These are phyloP conservation scores for Rhinella marina DNA, from an alignment of 2,797 vertebrate species.

Conservation along the genomic window DNA sequence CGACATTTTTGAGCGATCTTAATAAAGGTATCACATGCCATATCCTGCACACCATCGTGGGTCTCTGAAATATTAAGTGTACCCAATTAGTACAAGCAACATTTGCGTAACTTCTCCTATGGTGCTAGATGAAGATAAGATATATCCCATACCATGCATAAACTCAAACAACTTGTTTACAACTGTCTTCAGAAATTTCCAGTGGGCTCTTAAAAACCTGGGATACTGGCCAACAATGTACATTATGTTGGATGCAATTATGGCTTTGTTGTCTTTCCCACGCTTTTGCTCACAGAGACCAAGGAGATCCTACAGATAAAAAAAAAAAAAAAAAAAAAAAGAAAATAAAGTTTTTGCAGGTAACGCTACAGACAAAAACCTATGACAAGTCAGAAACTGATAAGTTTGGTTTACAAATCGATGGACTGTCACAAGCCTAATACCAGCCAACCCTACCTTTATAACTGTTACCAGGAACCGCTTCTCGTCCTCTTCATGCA, in stretches of 20 bases:
- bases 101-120: not conserved
- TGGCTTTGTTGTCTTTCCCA: conserved; percentile 99
- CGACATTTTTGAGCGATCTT: conserved; percentile 99
- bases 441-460: conserved; percentile 78
- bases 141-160: conserved; percentile 86
- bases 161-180: conserved; percentile 99
- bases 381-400: too few species aligned
- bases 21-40: conserved; percentile 99
- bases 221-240: conserved; percentile 98
- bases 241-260: conserved; percentile 99
- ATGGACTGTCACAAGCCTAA: too few species aligned
- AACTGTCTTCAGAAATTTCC: conserved; percentile 98
- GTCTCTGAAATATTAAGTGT: conserved; percentile 81
- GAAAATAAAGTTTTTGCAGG: not conserved
- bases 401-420: too few species aligned
- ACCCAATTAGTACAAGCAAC: not conserved
- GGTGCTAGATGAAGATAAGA: not conserved
- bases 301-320: conserved; percentile 85
- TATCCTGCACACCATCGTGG: conserved; percentile 97
- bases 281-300: conserved; percentile 98
- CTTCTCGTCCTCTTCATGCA: conserved; percentile 98
- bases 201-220: conserved; percentile 94
- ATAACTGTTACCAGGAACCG: conserved; percentile 97
- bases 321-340: conserved; percentile 30
- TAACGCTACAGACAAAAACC: not conserved